phyloP scores from a whole-genome alignment of 1,140 invertebrate species.

The Halictus rubicundus region DNA sequence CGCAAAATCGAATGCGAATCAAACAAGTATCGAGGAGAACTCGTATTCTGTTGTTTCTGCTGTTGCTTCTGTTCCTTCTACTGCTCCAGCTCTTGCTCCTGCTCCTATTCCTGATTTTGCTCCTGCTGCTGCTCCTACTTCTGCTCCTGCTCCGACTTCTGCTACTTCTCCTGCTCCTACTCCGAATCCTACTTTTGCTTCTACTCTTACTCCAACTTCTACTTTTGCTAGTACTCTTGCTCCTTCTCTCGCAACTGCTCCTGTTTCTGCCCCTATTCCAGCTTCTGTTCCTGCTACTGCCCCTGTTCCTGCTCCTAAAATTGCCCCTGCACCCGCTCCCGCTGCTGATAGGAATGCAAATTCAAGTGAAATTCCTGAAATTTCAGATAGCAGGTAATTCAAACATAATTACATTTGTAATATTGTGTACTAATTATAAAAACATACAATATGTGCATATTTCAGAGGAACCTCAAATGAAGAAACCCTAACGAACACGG shows the following conservation, averaged over 20 bases:
- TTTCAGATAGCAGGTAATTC: slow-evolving; percentile 56
- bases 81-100: no score
- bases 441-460: slow-evolving; percentile 9
- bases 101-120: no score
- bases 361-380: slow-evolving; percentile 52
- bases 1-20: slow-evolving; percentile 37
- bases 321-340: neutral
- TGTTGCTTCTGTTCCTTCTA: neutral
- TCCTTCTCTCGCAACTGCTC: no score
- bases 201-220: no score
- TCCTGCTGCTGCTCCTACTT: no score
- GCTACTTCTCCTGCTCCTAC: no score
- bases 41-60: slow-evolving; percentile 52
- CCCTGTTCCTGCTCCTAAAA: no score
- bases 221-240: no score
- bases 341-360: slow-evolving; percentile 62
- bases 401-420: slow-evolving; percentile 6
- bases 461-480: slow-evolving; percentile 25
- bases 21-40: slow-evolving; percentile 41
- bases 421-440: slow-evolving; percentile 16
- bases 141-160: no score
- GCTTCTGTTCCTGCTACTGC: no score
- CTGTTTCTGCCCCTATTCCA: slow-evolving; percentile 21
- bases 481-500: slow-evolving; percentile 41
- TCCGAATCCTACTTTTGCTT: no score